Percentiles rank a stretch among this genome's conserved stretches.
These are phyloP conservation scores for Acleris laterana DNA, from an alignment of 2,888 invertebrate species.

Conservation along the genomic window DNA sequence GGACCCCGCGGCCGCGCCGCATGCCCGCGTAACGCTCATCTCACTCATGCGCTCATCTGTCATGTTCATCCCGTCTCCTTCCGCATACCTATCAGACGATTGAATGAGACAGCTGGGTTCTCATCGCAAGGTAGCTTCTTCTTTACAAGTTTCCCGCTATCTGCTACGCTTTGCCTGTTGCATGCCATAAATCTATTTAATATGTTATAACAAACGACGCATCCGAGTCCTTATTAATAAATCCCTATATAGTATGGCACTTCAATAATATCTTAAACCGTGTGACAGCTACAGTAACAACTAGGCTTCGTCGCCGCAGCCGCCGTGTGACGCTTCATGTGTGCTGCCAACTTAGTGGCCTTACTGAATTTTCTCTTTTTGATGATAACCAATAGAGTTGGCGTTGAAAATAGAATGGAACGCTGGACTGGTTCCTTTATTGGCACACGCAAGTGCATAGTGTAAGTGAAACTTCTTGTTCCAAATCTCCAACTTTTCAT, in stretches of 20 bases:
- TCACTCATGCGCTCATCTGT: conserved; percentile 43
- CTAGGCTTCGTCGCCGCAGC: conserved; percentile 72
- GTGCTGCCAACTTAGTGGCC: conserved; percentile 79
- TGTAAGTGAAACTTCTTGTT: conserved; percentile 84
- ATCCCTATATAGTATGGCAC: conserved; percentile 80
- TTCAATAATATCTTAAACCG: conserved; percentile 64
- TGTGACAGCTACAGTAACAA: conserved; percentile 58
- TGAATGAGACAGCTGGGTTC: conserved; percentile 37
- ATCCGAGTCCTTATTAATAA: conserved; percentile 70
- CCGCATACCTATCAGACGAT: conserved; percentile 12
- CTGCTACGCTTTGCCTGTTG: conserved; percentile 67
- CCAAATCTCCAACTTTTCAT: conserved; percentile 84
- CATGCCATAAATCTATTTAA: conserved; percentile 60
- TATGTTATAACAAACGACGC: conserved; percentile 57
- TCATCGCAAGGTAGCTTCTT: conserved; percentile 34
- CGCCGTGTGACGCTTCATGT: conserved; percentile 79
- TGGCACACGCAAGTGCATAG: conserved; percentile 84
- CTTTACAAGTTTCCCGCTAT: conserved; percentile 44
- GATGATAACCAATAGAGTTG: conserved; percentile 65
- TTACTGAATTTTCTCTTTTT: conserved; percentile 82
- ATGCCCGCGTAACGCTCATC: conserved; percentile 58
- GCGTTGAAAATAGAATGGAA: conserved; percentile 73
- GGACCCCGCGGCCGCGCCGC: conserved; percentile 49
- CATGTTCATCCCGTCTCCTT: conserved; percentile 17
- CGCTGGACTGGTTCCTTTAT: conserved; percentile 79